Evolutionary conservation across 2,888 invertebrate species (phyloP).

Genomic region (Gibbula magus): DNA sequence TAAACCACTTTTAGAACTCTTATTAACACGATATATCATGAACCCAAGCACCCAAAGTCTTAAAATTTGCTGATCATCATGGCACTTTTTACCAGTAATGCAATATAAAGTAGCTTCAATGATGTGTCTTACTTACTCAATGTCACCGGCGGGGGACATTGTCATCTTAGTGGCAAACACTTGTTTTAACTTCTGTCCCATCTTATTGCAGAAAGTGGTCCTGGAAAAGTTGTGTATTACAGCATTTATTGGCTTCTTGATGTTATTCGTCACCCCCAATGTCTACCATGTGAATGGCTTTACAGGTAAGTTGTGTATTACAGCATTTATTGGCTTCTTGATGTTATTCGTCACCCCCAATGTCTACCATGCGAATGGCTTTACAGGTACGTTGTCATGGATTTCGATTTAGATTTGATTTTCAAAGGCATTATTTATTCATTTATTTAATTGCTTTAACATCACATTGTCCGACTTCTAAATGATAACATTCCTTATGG

Average conservation of each 20-base stretch:
- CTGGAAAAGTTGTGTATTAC: constrained; percentile 20
- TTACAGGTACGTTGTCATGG: constrained; percentile 1
- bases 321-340: constrained; percentile 27
- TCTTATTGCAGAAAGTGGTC: constrained; percentile 39
- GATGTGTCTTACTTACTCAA: too few species aligned
- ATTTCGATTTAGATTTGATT: neutral
- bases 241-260: constrained; percentile 29
- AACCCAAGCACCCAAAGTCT: too few species aligned
- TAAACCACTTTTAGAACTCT: too few species aligned
- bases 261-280: constrained; percentile 23
- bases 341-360: constrained; percentile 28
- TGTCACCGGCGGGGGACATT: too few species aligned
- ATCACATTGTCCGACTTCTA: neutral
- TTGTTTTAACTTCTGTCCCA: too few species aligned
- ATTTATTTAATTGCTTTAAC: too few species aligned
- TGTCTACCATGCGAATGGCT: neutral
- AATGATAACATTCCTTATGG: too few species aligned
- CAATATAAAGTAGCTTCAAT: too few species aligned
- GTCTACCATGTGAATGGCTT: neutral
- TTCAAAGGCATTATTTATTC: neutral
- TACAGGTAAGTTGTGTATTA: constrained; percentile 16
- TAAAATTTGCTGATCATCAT: too few species aligned
- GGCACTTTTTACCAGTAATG: too few species aligned
- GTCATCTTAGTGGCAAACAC: too few species aligned
- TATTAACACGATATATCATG: too few species aligned